Percentiles rank a stretch among this genome's conserved stretches.
Evolutionary conservation across 2,113 vertebrate genomes (phyloP).

Genomic region (Ibidorhyncha struthersii): DNA sequence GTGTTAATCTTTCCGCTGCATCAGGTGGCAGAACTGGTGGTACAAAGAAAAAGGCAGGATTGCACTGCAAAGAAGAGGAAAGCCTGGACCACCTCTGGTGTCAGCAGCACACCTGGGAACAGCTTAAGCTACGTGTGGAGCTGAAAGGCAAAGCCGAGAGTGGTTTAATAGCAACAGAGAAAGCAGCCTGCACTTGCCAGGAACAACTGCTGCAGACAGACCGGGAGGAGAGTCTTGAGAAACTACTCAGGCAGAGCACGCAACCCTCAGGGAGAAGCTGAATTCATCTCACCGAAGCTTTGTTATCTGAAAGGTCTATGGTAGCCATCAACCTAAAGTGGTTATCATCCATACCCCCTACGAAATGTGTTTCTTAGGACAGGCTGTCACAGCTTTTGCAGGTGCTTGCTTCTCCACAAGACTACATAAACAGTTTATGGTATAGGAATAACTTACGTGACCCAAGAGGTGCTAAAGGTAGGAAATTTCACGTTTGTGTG

Average conservation of each 20-base stretch:
- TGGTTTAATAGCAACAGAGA: not conserved
- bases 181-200: not conserved
- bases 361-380: not conserved
- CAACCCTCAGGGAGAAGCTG: not conserved
- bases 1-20: not conserved
- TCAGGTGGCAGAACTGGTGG: not conserved
- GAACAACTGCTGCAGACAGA: not conserved
- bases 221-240: not conserved
- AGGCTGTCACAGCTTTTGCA: not conserved
- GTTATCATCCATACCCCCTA: not conserved
- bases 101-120: not conserved
- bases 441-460: not conserved
- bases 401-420: not conserved
- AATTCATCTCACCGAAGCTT: not conserved
- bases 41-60: not conserved
- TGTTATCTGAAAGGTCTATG: not conserved
- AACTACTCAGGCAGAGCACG: not conserved
- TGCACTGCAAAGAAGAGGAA: not conserved
- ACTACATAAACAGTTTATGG: not conserved
- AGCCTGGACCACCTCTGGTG: not conserved
- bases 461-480: not conserved
- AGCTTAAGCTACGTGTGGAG: not conserved
- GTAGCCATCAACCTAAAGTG: not conserved
- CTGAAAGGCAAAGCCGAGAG: not conserved
- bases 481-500: fast-evolving